These are phyloP conservation scores for Sander vitreus DNA, from an alignment of 2,113 vertebrate species.

Conservation along the genomic window DNA sequence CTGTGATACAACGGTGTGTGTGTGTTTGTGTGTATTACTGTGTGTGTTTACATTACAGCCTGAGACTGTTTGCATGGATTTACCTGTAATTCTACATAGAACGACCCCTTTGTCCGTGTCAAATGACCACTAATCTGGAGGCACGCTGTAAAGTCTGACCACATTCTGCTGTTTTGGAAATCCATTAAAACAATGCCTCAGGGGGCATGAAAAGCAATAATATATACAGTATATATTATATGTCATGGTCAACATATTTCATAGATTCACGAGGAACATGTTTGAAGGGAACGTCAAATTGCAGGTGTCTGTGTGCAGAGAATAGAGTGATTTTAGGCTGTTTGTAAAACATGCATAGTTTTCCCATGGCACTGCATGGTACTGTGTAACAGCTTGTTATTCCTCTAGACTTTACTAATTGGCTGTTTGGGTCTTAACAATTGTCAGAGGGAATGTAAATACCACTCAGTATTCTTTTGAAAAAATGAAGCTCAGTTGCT, in stretches of 20 bases:
- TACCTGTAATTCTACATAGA: conserved; percentile 65
- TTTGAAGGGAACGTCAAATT: not conserved
- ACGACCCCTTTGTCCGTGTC: conserved; percentile 60
- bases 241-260: not conserved
- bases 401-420: conserved; percentile 55
- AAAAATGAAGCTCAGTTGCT: conserved; percentile 18
- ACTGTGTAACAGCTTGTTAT: conserved; percentile 41
- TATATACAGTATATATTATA: no score
- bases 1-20: conserved; percentile 4
- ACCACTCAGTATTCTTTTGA: conserved; percentile 32
- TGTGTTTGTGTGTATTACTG: conserved; percentile 34
- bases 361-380: conserved; percentile 40
- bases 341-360: not conserved
- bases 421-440: conserved; percentile 48
- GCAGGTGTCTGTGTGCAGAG: not conserved
- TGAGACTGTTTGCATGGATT: conserved; percentile 45
- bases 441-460: conserved; percentile 63
- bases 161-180: conserved; percentile 12
- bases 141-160: conserved; percentile 22
- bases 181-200: not conserved
- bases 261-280: not conserved
- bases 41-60: conserved; percentile 21
- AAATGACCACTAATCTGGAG: conserved; percentile 71
- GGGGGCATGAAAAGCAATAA: not conserved
- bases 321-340: not conserved